Conservation (phyloP, 2,888 invertebrate species). For the Synergus laeviventris region DNA sequence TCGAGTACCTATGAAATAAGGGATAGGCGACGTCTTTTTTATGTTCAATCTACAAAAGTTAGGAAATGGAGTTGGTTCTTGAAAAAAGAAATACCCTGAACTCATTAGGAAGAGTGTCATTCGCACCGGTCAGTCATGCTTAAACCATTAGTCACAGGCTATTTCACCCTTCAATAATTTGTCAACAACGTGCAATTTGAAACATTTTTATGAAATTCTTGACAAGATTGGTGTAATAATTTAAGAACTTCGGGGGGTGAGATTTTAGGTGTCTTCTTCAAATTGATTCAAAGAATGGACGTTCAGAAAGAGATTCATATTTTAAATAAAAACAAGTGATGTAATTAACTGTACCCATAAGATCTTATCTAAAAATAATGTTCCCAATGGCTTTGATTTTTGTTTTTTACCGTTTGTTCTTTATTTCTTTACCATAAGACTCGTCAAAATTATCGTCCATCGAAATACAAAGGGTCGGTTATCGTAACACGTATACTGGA, state of each 20-base stretch:
- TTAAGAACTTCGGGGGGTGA: neutral
- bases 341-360: neutral
- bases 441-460: constrained; percentile 22
- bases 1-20: neutral
- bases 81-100: constrained; percentile 47
- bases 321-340: neutral
- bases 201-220: neutral
- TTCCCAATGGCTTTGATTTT: neutral
- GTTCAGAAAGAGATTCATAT: neutral
- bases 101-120: constrained; percentile 48
- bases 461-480: constrained; percentile 17
- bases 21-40: neutral
- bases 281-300: too few relatives aligned
- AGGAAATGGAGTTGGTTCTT: constrained; percentile 4
- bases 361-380: neutral
- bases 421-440: constrained; percentile 12
- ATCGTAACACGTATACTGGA: constrained; percentile 11
- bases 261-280: neutral
- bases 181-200: constrained; percentile 44
- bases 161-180: constrained; percentile 52
- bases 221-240: neutral
- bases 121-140: constrained; percentile 50
- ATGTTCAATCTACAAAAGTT: neutral
- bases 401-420: neutral
- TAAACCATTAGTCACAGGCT: constrained; percentile 53